Evolutionary conservation across 2,113 vertebrate genomes (phyloP), one percentile per base, ranked within the genome.

Genomic region (Actenoides lindsayi): DNA sequence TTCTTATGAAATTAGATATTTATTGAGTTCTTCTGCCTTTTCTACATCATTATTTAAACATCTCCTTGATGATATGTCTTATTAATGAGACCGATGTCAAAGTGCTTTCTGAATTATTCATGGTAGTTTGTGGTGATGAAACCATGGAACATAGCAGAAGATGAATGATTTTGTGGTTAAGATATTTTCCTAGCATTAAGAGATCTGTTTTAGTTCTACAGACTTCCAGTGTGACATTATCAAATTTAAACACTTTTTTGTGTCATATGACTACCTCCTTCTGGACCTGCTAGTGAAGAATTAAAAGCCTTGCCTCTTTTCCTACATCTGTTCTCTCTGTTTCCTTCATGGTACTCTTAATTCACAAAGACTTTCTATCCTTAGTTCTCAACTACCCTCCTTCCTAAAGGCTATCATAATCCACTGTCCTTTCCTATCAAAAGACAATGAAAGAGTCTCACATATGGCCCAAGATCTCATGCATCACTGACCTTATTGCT

Each of bases 11-110:
- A 94, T 94, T 90, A 95, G 88, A 62, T 97, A 94, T 95, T 96
- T 96, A 97, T 96, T 91, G 94, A 96, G 74, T 83, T 94, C 85
- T 89, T 90, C 48, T 95, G 83, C 65, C 83, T 94, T 94, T 93
- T 84, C 86, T 71, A 90, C 88, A 90, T 89, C 88, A 95, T 97
- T 87, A 95, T 94, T 97, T 93, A 93, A 95, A 93, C 90, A 95
- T 81, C 53, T 96, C 25, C 64, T 68, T 84, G 83, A 95, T 95
- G 82, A 60, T 91, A 94, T 65, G 48, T 94, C 90, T 92, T 93
- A 94, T 95, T 95, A 96, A 93, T 97, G 86, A 93, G 39, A 93
- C 30, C 5, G 4, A n/a, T 95, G 94, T 96, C 94, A 96, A 96
- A 93, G 92, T 81, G 56, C 56, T 96, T 94, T 76, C 76, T 95